Conservation (phyloP, 1,140 invertebrate species). For the Ctenoplectra terminalis region DNA sequence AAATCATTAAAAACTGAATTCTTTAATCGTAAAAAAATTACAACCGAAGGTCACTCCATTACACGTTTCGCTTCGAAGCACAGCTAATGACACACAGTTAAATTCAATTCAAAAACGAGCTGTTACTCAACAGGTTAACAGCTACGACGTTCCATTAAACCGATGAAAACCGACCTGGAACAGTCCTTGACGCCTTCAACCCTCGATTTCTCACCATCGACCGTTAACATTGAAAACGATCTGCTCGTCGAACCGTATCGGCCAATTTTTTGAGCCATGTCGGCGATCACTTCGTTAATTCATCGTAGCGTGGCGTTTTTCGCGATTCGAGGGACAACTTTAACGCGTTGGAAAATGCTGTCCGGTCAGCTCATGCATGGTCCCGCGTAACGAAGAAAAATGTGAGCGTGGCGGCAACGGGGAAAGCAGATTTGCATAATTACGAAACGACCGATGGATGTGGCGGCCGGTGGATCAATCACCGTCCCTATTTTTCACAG, state of each 20-base stretch:
- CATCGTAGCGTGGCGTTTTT: neutral
- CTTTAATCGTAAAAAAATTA: too few species aligned
- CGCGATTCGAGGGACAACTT: neutral
- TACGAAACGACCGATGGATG: conserved; percentile 63
- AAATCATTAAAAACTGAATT: too few species aligned
- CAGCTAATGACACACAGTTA: too few species aligned
- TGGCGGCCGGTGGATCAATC: conserved; percentile 67
- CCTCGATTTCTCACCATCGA: too few species aligned
- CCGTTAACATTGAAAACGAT: too few species aligned
- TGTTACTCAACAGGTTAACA: too few species aligned
- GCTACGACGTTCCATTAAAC: too few species aligned
- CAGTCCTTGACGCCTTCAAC: too few species aligned
- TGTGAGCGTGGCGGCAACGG: conserved; percentile 30
- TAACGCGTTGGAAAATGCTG: conserved; percentile 20
- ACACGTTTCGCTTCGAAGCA: neutral
- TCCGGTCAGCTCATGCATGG: conserved; percentile 15
- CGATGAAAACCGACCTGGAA: too few species aligned
- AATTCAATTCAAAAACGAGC: too few species aligned
- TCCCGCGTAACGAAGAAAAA: conserved; percentile 40
- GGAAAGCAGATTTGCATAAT: conserved; percentile 71
- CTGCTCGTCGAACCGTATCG: too few species aligned
- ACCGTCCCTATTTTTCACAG: conserved; percentile 68
- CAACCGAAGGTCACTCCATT: too few species aligned
- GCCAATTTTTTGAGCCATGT: neutral
- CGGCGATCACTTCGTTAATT: neutral